Conservation (phyloP, 64 coral and sea anemone species). For the Acropora yongei region DNA sequence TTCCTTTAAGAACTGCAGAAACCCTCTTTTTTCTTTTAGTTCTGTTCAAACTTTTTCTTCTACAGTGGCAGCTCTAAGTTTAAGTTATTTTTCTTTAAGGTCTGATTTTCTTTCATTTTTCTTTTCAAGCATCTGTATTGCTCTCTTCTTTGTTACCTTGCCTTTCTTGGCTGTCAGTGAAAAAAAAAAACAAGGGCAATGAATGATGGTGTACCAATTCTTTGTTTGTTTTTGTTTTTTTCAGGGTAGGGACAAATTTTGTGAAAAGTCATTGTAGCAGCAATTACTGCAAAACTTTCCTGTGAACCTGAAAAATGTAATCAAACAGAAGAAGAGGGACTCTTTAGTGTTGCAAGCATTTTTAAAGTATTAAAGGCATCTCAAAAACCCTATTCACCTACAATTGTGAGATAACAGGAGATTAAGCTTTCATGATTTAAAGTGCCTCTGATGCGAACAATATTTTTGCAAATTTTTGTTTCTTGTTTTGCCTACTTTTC, state of each 20-base stretch:
- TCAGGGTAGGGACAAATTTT: not conserved
- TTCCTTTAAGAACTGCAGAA: not conserved
- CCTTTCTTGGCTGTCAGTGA: not conserved
- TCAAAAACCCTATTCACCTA: too few relatives aligned
- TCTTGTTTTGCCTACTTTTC: not conserved
- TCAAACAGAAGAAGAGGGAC: not conserved
- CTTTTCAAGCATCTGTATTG: slow-evolving; percentile 4
- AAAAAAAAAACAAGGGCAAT: too few relatives aligned
- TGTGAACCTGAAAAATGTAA: slow-evolving; percentile 1
- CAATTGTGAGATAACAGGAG: too few relatives aligned
- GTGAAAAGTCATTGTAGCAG: not conserved
- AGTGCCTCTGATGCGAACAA: not conserved
- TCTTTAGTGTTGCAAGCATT: too few relatives aligned
- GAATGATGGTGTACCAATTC: not conserved
- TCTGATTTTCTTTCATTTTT: not conserved
- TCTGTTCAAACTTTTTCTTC: not conserved
- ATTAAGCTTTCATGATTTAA: too few relatives aligned
- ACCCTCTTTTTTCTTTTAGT: slow-evolving; percentile 22
- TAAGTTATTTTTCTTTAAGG: not conserved
- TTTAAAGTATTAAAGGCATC: too few relatives aligned
- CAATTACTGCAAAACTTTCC: not conserved
- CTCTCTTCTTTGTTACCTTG: not conserved
- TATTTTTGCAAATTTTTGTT: not conserved
- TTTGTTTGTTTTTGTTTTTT: not conserved
- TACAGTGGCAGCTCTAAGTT: slow-evolving; percentile 9